Evolutionary conservation across 2,797 vertebrate species (phyloP).

Genomic region (Phoebastria nigripes): DNA sequence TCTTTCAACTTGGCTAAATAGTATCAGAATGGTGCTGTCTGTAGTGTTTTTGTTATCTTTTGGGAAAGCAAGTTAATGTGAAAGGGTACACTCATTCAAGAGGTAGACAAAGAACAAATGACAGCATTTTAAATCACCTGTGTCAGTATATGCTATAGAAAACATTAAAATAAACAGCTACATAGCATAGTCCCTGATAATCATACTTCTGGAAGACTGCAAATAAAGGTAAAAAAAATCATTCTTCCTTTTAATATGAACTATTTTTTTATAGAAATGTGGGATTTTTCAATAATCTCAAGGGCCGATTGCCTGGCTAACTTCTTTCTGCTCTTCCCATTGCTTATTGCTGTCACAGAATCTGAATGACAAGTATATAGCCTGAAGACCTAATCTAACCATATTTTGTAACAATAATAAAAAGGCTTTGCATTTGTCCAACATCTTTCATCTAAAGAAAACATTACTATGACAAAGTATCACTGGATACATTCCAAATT

Average conservation of each 20-base stretch:
- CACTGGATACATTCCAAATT: background rate
- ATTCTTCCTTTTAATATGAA: background rate
- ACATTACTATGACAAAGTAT: background rate
- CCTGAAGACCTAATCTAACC: background rate
- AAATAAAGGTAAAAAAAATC: background rate
- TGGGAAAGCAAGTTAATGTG: background rate
- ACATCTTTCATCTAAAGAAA: background rate
- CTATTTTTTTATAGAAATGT: background rate
- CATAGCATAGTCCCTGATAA: background rate
- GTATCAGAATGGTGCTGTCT: background rate
- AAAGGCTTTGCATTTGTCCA: constrained; percentile 10
- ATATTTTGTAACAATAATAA: background rate
- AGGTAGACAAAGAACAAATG: background rate
- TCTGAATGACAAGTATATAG: background rate
- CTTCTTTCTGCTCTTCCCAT: background rate
- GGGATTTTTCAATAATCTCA: background rate
- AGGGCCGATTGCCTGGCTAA: background rate
- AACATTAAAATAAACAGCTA: background rate
- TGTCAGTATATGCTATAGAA: background rate
- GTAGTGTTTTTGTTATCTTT: background rate
- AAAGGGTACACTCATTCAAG: background rate
- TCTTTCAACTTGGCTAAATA: background rate
- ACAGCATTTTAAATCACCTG: background rate
- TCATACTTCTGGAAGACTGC: background rate
- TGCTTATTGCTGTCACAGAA: background rate